Evolutionary conservation across 2,113 vertebrate genomes (phyloP).

Genomic region (Notarius quadriscutis): DNA sequence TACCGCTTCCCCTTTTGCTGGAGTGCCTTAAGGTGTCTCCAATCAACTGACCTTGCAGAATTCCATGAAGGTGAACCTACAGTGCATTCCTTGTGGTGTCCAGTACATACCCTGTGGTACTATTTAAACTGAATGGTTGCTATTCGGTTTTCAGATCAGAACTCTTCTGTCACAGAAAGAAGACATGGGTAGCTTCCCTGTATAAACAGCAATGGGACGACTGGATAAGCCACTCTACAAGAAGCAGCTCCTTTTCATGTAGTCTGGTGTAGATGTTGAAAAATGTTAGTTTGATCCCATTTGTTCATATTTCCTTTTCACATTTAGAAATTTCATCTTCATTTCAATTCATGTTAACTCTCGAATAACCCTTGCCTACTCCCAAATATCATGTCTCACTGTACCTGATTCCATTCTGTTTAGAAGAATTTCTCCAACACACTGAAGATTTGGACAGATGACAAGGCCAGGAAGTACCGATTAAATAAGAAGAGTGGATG

Average conservation of each 20-base stretch:
- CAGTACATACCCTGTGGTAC: neutral
- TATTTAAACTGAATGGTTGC: neutral
- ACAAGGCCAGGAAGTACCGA: too few species aligned
- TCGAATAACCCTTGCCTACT: too few species aligned
- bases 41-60: neutral
- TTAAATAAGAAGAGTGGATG: too few species aligned
- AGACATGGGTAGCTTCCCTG: neutral
- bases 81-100: neutral
- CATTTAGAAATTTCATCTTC: too few species aligned
- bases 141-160: neutral
- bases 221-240: neutral
- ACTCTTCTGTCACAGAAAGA: neutral
- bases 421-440: neutral
- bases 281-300: too few species aligned
- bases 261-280: neutral
- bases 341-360: too few species aligned
- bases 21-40: neutral
- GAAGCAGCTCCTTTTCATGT: neutral
- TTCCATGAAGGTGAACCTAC: neutral
- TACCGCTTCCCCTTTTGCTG: neutral
- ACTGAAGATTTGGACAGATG: neutral
- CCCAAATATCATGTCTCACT: too few species aligned
- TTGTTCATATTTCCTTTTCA: too few species aligned
- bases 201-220: neutral
- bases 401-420: neutral